Percentiles rank a stretch among this genome's conserved stretches.
These are phyloP conservation scores for Ariopsis seemanni DNA, from an alignment of 2,113 vertebrate species.

Conservation along the genomic window DNA sequence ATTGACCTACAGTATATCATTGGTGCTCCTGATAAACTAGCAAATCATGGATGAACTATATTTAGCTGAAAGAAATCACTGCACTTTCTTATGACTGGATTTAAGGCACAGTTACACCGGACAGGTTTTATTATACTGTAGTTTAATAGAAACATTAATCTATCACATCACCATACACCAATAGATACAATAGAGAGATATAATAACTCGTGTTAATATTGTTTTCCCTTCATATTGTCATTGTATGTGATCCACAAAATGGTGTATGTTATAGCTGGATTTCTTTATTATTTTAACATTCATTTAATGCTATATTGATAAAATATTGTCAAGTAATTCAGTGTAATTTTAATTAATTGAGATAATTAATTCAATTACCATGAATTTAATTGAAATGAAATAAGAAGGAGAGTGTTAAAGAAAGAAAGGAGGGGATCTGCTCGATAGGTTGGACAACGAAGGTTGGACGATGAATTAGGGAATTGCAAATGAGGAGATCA, in stretches of 20 bases:
- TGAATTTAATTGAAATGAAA: not conserved
- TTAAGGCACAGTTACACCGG: not conserved
- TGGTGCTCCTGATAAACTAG: not conserved
- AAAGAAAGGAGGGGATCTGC: not conserved
- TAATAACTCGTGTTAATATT: not conserved
- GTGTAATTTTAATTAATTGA: not conserved
- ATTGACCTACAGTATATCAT: not conserved
- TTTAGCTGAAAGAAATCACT: not conserved
- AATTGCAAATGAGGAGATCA: constrained; percentile 6
- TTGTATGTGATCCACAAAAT: not conserved
- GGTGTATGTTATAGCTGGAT: not conserved
- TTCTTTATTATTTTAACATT: not conserved
- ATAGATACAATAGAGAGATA: not conserved
- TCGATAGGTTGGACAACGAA: not conserved
- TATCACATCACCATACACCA: not conserved
- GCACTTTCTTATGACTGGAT: not conserved
- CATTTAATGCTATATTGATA: not conserved
- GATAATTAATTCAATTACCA: not conserved
- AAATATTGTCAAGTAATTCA: not conserved
- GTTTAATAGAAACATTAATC: not conserved
- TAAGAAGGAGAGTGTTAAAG: not conserved
- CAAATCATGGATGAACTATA: not conserved
- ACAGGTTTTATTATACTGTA: not conserved
- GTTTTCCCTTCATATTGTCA: not conserved
- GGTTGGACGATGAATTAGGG: not conserved